Evolutionary conservation across 2,888 invertebrate species (phyloP).

Genomic region (Dysmachus trigonus): DNA sequence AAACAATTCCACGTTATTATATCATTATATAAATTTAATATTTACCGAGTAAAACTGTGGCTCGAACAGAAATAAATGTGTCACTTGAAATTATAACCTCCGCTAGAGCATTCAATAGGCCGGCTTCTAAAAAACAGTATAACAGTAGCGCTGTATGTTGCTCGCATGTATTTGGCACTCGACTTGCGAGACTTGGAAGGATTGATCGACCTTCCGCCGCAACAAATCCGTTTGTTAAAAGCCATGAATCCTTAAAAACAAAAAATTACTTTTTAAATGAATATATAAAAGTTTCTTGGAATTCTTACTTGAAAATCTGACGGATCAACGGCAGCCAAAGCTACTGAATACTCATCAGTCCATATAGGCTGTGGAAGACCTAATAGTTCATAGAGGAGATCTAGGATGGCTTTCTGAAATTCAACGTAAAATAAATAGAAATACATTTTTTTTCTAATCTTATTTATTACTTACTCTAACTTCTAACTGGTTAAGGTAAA

Average conservation of each 20-base stretch:
- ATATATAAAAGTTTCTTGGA: not conserved
- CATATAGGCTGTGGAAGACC: conserved; percentile 88
- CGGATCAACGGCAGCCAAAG: conserved; percentile 88
- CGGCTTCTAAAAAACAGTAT: conserved; percentile 87
- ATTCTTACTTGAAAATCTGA: conserved; percentile 71
- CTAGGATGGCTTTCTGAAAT: conserved; percentile 86
- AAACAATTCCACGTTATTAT: not conserved
- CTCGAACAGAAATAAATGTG: conserved; percentile 88
- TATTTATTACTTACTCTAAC: conserved; percentile 78
- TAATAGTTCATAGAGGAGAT: conserved; percentile 89
- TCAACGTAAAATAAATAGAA: not conserved
- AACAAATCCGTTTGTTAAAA: conserved; percentile 92
- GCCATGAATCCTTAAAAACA: conserved; percentile 80
- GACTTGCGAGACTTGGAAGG: conserved; percentile 84
- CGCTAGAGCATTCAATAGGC: conserved; percentile 86
- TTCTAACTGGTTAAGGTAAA: conserved; percentile 88
- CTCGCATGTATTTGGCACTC: conserved; percentile 88
- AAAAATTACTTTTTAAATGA: not conserved
- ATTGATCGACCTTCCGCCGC: conserved; percentile 88
- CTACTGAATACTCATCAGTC: conserved; percentile 92
- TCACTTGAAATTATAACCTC: conserved; percentile 92
- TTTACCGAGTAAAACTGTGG: conserved; percentile 86
- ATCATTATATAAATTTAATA: not conserved
- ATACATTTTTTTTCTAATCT: not conserved
- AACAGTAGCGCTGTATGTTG: conserved; percentile 89